phyloP scores from a whole-genome alignment of 2,113 vertebrate genomes.

The Plecotus auritus region DNA sequence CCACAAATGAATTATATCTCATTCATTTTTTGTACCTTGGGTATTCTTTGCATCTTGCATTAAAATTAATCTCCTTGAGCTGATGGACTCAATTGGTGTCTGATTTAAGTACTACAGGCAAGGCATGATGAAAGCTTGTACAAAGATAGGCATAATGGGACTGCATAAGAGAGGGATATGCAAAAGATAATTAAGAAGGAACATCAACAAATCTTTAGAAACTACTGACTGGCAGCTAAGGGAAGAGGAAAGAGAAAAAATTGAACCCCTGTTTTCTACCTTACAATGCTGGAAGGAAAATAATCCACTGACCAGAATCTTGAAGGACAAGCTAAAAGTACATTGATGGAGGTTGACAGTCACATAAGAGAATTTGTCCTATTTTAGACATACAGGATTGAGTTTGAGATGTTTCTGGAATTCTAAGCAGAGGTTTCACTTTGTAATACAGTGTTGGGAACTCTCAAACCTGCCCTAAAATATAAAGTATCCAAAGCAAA shows the following conservation, averaged over 20 bases:
- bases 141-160: not conserved
- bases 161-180: not conserved
- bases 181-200: not conserved
- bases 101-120: not conserved
- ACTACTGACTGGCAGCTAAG: not conserved
- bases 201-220: not conserved
- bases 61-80: not conserved
- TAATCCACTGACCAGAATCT: not conserved
- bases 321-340: not conserved
- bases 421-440: not conserved
- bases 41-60: not conserved
- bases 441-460: not conserved
- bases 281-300: not conserved
- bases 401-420: not conserved
- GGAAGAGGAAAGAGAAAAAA: not conserved
- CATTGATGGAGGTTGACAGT: not conserved
- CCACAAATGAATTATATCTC: not conserved
- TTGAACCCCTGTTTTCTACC: not conserved
- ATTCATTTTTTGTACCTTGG: slow-evolving; percentile 4
- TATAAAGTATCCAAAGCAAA: not conserved
- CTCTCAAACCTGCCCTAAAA: not conserved
- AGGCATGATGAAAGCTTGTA: not conserved
- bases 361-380: not conserved
- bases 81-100: not conserved
- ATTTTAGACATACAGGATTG: not conserved